Evolutionary conservation across 2,888 invertebrate genomes (phyloP).

Genomic region (Lucinisca nassula): DNA sequence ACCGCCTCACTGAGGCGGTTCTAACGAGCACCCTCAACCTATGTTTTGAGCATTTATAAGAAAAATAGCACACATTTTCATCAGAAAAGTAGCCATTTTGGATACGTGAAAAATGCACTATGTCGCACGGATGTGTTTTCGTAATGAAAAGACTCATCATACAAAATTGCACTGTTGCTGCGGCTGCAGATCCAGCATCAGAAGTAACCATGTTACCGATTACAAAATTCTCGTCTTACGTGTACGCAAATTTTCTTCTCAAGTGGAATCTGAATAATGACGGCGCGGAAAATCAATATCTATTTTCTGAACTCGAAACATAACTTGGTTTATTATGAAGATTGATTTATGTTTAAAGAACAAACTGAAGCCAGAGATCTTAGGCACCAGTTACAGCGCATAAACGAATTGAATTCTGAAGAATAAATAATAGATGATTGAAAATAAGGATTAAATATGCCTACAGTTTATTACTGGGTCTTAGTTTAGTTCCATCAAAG

Average conservation of each 20-base stretch:
- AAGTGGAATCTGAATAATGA: not conserved
- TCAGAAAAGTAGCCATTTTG: too few relatives aligned
- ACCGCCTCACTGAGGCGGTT: too few relatives aligned
- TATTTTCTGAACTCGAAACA: constrained; percentile 11
- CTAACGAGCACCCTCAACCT: too few relatives aligned
- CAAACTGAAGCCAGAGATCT: not conserved
- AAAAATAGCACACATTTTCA: too few relatives aligned
- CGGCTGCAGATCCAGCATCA: not conserved
- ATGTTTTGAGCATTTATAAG: too few relatives aligned
- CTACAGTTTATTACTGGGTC: too few relatives aligned
- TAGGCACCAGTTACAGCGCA: not conserved
- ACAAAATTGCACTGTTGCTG: not conserved
- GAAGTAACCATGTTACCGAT: not conserved
- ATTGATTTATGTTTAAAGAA: not conserved
- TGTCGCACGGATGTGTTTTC: too few relatives aligned
- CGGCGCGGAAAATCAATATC: not conserved
- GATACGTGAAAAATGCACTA: too few relatives aligned
- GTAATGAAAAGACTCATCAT: too few relatives aligned
- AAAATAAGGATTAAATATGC: not conserved
- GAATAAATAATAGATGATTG: not conserved
- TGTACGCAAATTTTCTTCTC: not conserved
- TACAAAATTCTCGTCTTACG: not conserved
- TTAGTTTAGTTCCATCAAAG: too few relatives aligned
- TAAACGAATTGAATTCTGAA: not conserved
- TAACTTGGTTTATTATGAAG: not conserved